Evolutionary conservation across 2,113 vertebrate genomes (phyloP), one percentile per base, ranked within the genome.

Genomic region (Paratilapia polleni): DNA sequence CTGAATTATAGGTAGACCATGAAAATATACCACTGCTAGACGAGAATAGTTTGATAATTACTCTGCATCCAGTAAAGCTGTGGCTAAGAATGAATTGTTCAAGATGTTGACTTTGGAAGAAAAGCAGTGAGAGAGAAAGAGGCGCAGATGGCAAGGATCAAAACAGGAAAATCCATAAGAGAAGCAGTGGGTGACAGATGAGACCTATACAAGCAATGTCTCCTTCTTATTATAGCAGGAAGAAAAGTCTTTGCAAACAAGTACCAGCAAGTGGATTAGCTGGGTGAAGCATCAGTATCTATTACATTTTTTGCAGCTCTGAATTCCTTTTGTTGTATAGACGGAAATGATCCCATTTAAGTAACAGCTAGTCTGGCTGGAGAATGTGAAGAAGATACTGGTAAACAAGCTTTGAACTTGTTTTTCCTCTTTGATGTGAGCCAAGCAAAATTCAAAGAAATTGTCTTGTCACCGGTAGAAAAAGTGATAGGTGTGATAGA

Each of bases 81-180:
- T 60, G 83, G 36, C 57, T 81, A 88, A 85, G 81, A 91, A 82
- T 78, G 77, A 87, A 90, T 87, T 90, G 87, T 88, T 91, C 83
- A 90, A 86, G 58, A 74, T 78, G 83, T 88, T 49, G 41, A 85
- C 81, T 85, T 82, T 82, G 90, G 76, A 83, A 62, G 38, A 73
- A 86, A 88, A 36, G 66, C 75, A 85, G 60, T 87, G 83, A 49
- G 66, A 90, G 73, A 86, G 84, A 82, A 83, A 87, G 78, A 87
- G 75, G 78, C 89, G 84, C 93, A 94, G 93, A 94, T 94, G 93
- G 92, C 83, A 90, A 85, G 89, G 90, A 93, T 94, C 91, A 90
- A 92, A 93, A 91, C 81, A 92, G 82, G 84, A 90, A 93, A 87
- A 92, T 91, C 86, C 85, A 91, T 91, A 91, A 92, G 88, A 92